These are phyloP conservation scores for Ophioninae sp. DNA, from an alignment of 2,888 invertebrate genomes.

Conservation along the genomic window DNA sequence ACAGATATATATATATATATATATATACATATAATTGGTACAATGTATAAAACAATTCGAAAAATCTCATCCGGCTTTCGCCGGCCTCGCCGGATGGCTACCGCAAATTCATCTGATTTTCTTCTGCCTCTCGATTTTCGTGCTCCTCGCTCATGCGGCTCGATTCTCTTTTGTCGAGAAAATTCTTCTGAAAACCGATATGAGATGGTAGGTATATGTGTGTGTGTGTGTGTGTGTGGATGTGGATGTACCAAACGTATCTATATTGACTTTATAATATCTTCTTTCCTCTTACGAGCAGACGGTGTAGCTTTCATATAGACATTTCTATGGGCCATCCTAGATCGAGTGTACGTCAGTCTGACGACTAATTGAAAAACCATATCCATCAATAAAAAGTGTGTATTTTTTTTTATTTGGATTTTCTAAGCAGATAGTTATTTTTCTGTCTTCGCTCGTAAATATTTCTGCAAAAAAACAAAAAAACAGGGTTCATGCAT, in stretches of 20 bases:
- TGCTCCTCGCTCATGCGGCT: slow-evolving; percentile 35
- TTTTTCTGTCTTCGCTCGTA: not conserved
- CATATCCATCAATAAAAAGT: not conserved
- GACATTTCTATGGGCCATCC: slow-evolving; percentile 16
- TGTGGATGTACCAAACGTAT: slow-evolving; percentile 34
- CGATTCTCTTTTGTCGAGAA: slow-evolving; percentile 53
- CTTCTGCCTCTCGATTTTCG: slow-evolving; percentile 4
- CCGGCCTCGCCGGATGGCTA: slow-evolving; percentile 41
- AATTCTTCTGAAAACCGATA: slow-evolving; percentile 53
- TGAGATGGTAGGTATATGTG: slow-evolving; percentile 45
- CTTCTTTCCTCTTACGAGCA: slow-evolving; percentile 35
- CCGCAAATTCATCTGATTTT: slow-evolving; percentile 11
- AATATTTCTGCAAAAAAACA: not conserved
- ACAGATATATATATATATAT: slow-evolving; percentile 5
- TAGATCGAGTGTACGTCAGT: not conserved
- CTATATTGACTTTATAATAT: slow-evolving; percentile 60
- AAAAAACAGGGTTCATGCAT: not conserved
- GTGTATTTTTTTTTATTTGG: not conserved
- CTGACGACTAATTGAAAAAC: not conserved
- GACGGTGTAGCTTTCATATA: slow-evolving; percentile 17
- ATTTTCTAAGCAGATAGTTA: not conserved
- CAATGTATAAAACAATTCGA: slow-evolving; percentile 49
- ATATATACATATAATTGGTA: slow-evolving; percentile 7
- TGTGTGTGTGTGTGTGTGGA: slow-evolving; percentile 15
- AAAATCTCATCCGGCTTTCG: slow-evolving; percentile 38